phyloP scores from a whole-genome alignment of 2,888 invertebrate genomes.

The Archaeoteleia sp. region DNA sequence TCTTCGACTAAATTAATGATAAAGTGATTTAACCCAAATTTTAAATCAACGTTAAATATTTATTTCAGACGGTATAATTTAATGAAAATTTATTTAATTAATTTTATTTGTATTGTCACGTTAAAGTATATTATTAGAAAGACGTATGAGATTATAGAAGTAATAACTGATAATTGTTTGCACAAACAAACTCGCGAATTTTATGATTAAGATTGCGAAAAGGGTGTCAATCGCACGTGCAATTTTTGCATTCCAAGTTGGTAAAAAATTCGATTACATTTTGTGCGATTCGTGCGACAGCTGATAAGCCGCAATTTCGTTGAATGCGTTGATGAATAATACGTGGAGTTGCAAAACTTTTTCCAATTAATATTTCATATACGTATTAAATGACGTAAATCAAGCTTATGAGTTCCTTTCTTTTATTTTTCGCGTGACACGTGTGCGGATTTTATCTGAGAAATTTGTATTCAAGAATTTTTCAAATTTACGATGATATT shows the following conservation, averaged over 20 bases:
- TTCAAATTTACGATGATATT: too few species aligned
- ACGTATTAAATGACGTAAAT: slow-evolving; percentile 1
- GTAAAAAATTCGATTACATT: slow-evolving; percentile 24
- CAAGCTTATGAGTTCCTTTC: background rate
- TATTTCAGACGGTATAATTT: too few species aligned
- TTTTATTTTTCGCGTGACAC: background rate
- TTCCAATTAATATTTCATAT: slow-evolving; percentile 23
- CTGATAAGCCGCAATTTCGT: slow-evolving; percentile 37
- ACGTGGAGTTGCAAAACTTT: slow-evolving; percentile 12
- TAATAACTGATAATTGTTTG: slow-evolving; percentile 21
- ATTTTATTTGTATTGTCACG: background rate
- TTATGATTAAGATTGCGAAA: slow-evolving; percentile 39
- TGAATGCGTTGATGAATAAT: slow-evolving; percentile 20
- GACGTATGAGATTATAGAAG: background rate
- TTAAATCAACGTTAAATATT: too few species aligned
- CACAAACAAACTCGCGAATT: slow-evolving; percentile 46
- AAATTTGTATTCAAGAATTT: too few species aligned
- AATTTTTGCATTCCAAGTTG: slow-evolving; percentile 26
- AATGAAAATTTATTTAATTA: too few species aligned
- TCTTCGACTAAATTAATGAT: too few species aligned
- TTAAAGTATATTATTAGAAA: background rate
- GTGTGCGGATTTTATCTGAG: background rate
- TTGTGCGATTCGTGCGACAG: slow-evolving; percentile 14
- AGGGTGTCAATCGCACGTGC: slow-evolving; percentile 37
- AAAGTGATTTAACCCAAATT: too few species aligned